Conservation (phyloP, 2,113 vertebrate species). For the Archilochus colubris region DNA sequence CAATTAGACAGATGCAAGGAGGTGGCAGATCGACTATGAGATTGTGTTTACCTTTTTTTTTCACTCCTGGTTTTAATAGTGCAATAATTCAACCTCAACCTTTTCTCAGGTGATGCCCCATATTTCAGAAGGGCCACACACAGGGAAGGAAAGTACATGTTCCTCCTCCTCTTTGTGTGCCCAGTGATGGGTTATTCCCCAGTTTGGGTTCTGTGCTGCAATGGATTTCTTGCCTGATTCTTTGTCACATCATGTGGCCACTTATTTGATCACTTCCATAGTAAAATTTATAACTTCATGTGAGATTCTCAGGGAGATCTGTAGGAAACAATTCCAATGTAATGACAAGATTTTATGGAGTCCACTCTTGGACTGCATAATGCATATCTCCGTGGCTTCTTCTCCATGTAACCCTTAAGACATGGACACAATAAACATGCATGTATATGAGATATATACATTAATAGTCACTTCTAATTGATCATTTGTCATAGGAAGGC, state of each 20-base stretch:
- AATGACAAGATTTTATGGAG: neutral
- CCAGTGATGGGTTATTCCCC: neutral
- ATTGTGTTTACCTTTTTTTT: constrained; percentile 33
- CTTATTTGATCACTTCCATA: neutral
- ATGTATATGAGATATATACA: neutral
- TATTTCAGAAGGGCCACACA: neutral
- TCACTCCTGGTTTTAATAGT: constrained; percentile 27
- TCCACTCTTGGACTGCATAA: neutral
- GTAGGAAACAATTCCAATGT: neutral
- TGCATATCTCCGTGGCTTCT: neutral
- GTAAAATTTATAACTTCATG: neutral
- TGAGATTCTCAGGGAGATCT: neutral
- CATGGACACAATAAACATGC: neutral
- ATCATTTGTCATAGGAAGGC: neutral
- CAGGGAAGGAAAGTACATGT: neutral
- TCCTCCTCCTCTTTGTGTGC: neutral
- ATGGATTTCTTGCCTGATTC: neutral
- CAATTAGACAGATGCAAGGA: constrained; percentile 62
- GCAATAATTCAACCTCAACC: constrained; percentile 15
- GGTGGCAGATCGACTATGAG: neutral
- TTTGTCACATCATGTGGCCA: neutral
- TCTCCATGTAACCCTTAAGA: neutral
- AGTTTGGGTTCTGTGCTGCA: neutral
- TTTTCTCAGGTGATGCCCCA: neutral
- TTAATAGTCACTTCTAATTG: neutral